Evolutionary conservation across 2,113 vertebrate species (phyloP).

Genomic region (Nymphicus hollandicus): DNA sequence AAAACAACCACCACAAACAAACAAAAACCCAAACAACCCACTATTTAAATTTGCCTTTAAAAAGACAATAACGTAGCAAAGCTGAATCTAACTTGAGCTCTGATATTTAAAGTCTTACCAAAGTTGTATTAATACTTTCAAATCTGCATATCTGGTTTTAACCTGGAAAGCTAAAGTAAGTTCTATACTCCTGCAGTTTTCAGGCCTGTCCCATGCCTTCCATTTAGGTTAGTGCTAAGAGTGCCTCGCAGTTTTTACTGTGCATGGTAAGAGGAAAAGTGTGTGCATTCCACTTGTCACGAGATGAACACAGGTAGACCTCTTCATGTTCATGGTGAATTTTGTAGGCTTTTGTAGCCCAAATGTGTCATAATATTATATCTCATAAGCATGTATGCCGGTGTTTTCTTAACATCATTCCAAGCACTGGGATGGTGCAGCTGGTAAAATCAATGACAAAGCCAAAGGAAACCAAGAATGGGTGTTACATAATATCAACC

Average conservation of each 20-base stretch:
- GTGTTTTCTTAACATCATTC: not conserved
- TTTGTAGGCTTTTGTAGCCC: not conserved
- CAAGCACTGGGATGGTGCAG: not conserved
- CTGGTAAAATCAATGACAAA: not conserved
- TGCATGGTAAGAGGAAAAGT: not conserved
- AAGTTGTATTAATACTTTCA: not conserved
- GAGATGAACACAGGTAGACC: not conserved
- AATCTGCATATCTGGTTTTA: not conserved
- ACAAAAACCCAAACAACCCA: not conserved
- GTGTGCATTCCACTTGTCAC: not conserved
- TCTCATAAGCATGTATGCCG: not conserved
- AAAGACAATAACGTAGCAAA: not conserved
- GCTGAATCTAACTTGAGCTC: not conserved
- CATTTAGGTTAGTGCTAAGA: not conserved
- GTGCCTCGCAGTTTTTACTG: not conserved
- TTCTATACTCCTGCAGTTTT: not conserved
- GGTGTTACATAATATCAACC: not conserved
- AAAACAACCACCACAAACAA: not conserved
- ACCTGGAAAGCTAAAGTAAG: not conserved
- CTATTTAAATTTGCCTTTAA: not conserved
- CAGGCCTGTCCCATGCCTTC: not conserved
- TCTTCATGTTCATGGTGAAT: accelerated
- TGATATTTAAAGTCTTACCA: not conserved
- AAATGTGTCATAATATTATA: not conserved
- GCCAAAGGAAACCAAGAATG: not conserved